Conservation (phyloP, 2,113 vertebrate genomes). For the Menidia beryllina region DNA sequence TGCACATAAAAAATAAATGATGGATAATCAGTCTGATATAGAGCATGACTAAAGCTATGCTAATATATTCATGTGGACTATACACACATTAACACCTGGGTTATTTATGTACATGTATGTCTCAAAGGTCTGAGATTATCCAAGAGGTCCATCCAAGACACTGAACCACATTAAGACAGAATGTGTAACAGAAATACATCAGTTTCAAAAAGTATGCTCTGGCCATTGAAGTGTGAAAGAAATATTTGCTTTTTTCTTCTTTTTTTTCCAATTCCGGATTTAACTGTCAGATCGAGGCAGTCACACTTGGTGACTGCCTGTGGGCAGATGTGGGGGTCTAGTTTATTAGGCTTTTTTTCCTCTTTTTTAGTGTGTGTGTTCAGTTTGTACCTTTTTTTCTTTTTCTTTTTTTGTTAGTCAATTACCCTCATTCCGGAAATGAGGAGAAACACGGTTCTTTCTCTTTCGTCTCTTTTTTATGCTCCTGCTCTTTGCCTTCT, state of each 20-base stretch:
- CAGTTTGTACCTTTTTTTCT: conserved; percentile 21
- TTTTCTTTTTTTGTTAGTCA: conserved; percentile 17
- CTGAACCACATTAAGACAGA: conserved; percentile 51
- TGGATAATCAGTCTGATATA: conserved; percentile 71
- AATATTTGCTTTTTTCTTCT: background rate
- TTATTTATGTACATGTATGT: conserved; percentile 54
- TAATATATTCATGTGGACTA: conserved; percentile 76
- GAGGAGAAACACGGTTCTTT: conserved; percentile 26
- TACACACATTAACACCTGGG: conserved; percentile 74
- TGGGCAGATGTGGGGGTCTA: conserved; percentile 23
- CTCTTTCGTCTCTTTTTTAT: conserved; percentile 29
- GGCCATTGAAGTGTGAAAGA: conserved; percentile 33
- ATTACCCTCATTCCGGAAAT: conserved; percentile 27
- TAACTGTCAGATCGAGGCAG: conserved; percentile 40
- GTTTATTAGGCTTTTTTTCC: conserved; percentile 11
- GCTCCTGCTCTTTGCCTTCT: conserved; percentile 37
- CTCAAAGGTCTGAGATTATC: conserved; percentile 42
- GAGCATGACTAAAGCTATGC: conserved; percentile 81
- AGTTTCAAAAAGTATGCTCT: conserved; percentile 44
- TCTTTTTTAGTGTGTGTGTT: background rate
- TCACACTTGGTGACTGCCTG: conserved; percentile 8
- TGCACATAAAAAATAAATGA: conserved; percentile 79
- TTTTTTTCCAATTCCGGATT: conserved; percentile 29
- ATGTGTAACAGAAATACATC: conserved; percentile 46
- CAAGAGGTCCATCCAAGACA: conserved; percentile 60